Evolutionary conservation across 2,888 invertebrate genomes (phyloP), one percentile per base, ranked within the genome.

Genomic region (Lymantria monacha): DNA sequence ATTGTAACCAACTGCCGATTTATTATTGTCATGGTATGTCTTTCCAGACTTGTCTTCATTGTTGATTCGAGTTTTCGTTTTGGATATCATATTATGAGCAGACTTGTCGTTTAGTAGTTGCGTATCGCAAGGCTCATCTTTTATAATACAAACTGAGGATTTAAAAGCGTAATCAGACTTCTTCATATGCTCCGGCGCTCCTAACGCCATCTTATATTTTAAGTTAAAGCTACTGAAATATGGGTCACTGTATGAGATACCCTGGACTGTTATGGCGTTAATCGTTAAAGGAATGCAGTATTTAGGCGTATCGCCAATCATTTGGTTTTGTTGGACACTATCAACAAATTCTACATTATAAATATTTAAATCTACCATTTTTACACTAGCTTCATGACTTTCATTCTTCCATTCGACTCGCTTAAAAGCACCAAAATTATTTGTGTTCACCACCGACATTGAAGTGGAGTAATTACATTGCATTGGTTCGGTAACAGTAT

Each of bases 131-230:
- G 87, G 85, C 86, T 89, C 90, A 84, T 87, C 82, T 83, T 81
- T 83, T 88, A 85, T 87, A 87, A 88, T 90, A 92, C 86, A 89
- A 91, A 91, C 90, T 86, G 89, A 91, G 87, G 90, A 86, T 89
- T 92, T 92, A 92, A 92, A 92, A 92, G 92, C 91, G 90, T 92
- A 92, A 92, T 92, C 92, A 92, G 92, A 92, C 92, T 92, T 92
- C 91, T 92, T 91, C 88, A 89, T 88, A 88, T 90, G 87, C 87
- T 87, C 84, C 81, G 89, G 91, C 88, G 88, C 87, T 85, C 82
- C 84, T 60, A 83, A 89, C 90, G 87, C 91, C 90, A 90, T 88
- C 90, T 91, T 91, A 90, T 88, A 87, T 75, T 90, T 91, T 89
- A 91, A 89, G 87, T 92, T 92, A 92, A 92, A 92, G 92, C 92